Evolutionary conservation across 2,113 vertebrate species (phyloP).

Genomic region (Dasyornis broadbenti): DNA sequence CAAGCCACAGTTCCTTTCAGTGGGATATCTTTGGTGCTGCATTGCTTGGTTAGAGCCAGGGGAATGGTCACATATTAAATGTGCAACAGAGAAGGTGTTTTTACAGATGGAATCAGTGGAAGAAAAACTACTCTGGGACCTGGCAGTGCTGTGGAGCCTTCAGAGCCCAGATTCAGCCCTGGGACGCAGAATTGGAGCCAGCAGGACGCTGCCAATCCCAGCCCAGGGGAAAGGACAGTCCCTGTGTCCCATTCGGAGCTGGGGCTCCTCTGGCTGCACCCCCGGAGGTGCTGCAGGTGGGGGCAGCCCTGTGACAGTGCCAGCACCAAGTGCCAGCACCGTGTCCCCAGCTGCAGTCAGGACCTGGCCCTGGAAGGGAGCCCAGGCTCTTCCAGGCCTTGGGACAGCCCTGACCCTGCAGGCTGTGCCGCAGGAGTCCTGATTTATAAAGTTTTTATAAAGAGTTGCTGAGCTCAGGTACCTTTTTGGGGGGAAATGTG

Average conservation of each 20-base stretch:
- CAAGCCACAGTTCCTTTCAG: neutral
- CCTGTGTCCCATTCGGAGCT: fast-evolving
- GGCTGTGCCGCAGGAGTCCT: neutral
- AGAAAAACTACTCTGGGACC: neutral
- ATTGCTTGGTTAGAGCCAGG: neutral
- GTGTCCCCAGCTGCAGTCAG: neutral
- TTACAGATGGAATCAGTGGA: neutral
- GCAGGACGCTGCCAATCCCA: neutral
- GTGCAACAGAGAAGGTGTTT: neutral
- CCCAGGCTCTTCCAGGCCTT: neutral
- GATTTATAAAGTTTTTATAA: neutral
- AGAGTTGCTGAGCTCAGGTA: neutral
- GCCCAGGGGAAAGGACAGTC: neutral
- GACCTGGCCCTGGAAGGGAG: neutral
- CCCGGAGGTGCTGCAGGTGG: fast-evolving
- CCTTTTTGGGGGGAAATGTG: neutral
- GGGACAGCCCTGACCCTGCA: neutral
- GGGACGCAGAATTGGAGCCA: neutral
- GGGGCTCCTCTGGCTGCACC: neutral
- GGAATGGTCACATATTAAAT: neutral
- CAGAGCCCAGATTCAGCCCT: neutral
- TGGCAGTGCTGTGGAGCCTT: neutral
- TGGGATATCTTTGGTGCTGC: neutral
- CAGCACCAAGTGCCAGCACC: neutral
- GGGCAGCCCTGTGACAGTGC: neutral